These are phyloP conservation scores for Esperia sulphurella DNA, from an alignment of 2,888 invertebrate species.

Conservation along the genomic window DNA sequence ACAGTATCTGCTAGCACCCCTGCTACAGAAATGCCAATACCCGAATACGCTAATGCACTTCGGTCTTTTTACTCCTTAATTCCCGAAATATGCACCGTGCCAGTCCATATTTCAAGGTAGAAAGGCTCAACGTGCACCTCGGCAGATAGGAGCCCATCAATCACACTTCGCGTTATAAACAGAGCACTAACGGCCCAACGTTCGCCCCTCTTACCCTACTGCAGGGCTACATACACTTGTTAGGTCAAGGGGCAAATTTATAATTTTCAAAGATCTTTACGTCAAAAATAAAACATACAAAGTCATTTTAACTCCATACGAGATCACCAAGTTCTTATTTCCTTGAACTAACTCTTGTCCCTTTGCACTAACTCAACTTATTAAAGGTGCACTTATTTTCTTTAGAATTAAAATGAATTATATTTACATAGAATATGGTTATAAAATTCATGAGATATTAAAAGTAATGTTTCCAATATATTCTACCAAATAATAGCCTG, in stretches of 20 bases:
- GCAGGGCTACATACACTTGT: background rate
- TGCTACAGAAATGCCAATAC: constrained; percentile 2
- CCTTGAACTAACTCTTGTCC: no score
- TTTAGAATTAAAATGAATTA: no score
- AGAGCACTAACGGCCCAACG: constrained; percentile 27
- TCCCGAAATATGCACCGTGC: constrained; percentile 46
- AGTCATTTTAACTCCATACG: no score
- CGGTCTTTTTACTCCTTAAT: constrained; percentile 23
- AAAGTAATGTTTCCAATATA: no score
- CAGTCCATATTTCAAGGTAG: constrained; percentile 52
- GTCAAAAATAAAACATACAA: no score
- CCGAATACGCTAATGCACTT: constrained; percentile 25
- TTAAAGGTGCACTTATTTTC: no score
- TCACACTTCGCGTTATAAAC: constrained; percentile 66
- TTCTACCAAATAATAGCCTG: no score
- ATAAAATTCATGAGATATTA: no score
- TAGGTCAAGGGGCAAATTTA: background rate
- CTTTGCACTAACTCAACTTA: no score
- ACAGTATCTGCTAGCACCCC: constrained; percentile 1
- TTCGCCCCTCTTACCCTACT: background rate
- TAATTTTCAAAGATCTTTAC: background rate
- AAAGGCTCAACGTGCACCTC: constrained; percentile 39
- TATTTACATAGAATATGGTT: no score
- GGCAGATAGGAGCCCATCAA: constrained; percentile 67
- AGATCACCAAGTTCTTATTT: no score